phyloP scores from a whole-genome alignment of 2,888 invertebrate genomes.

The Drosophila dives region DNA sequence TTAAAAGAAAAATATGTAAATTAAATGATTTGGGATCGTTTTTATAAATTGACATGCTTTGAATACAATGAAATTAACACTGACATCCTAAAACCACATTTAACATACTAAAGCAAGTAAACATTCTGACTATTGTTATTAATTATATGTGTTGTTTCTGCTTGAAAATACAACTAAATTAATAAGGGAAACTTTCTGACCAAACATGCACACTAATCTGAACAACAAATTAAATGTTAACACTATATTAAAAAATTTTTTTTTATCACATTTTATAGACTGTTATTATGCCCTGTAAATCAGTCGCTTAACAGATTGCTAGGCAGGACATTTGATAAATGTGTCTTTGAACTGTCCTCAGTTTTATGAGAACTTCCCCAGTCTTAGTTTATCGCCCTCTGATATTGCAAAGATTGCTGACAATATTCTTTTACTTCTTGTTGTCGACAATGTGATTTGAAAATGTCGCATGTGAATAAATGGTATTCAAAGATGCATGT shows the following conservation, averaged over 20 bases:
- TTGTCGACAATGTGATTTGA: constrained; percentile 4
- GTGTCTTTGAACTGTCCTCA: background rate
- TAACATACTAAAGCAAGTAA: background rate
- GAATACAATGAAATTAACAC: background rate
- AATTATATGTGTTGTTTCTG: background rate
- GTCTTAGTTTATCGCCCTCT: background rate
- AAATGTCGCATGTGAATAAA: constrained; percentile 1
- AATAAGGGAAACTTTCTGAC: background rate
- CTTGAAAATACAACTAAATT: background rate
- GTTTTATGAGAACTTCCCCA: background rate
- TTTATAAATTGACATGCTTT: background rate
- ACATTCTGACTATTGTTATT: background rate
- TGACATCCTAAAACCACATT: background rate
- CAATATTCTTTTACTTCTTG: constrained; percentile 10
- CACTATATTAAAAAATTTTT: background rate
- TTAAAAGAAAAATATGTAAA: too few species aligned
- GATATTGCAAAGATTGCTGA: constrained; percentile 29
- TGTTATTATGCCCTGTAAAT: background rate
- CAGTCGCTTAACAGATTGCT: background rate
- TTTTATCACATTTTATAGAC: background rate
- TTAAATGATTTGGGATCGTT: background rate
- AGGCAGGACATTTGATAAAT: background rate
- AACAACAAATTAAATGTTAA: background rate
- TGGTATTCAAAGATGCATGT: constrained; percentile 2
- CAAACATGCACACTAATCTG: background rate